Evolutionary conservation across 2,113 vertebrate species (phyloP), one percentile per base, ranked within the genome.

Genomic region (Tor tambroides): DNA sequence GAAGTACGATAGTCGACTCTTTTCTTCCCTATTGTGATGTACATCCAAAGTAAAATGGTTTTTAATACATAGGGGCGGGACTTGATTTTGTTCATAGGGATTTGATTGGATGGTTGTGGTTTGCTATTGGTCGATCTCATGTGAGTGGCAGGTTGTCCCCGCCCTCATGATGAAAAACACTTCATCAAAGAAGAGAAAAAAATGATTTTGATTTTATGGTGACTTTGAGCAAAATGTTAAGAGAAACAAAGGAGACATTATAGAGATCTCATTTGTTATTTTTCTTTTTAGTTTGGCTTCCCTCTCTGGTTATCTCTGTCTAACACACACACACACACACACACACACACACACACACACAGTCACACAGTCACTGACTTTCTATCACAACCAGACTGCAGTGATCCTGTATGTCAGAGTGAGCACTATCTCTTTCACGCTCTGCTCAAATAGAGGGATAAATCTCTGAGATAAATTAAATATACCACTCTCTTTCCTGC

Each of bases 401-500:
- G 15, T 61, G 32, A 80, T 80, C 77, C 12, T 15, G 10, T 35
- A 8, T 59, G 21, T 59, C 56, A 61, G 8, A 1, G 32, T n/a
- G 38, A 82, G 59, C 15, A 41, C n/a, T 71, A 83, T 51, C 46
- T 54, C 49, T 23, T 14, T 49, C 26, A 67, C 6, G n/a, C 30
- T 5, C 65, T 15, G 43, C 30, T 83, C 43, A 71, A 38, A 72
- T 35, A 26, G 67, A 83, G 43, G 30, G 10, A 83, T 83, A 83
- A 56, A 83, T 83, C 81, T 71, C 28, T 21, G 6, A 38, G 28
- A 49, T 84, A 74, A 74, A 74, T 84, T 56, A 56, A 74, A 84
- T 74, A 84, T 74, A 84, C 30, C 21, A n/a, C 69, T 74, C 28
- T 84, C 30, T 84, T 54, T 41, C 46, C 49, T 1, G 14, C 49